Evolutionary conservation across 2,797 vertebrate species (phyloP).

Genomic region (Cyprinodon diabolis): DNA sequence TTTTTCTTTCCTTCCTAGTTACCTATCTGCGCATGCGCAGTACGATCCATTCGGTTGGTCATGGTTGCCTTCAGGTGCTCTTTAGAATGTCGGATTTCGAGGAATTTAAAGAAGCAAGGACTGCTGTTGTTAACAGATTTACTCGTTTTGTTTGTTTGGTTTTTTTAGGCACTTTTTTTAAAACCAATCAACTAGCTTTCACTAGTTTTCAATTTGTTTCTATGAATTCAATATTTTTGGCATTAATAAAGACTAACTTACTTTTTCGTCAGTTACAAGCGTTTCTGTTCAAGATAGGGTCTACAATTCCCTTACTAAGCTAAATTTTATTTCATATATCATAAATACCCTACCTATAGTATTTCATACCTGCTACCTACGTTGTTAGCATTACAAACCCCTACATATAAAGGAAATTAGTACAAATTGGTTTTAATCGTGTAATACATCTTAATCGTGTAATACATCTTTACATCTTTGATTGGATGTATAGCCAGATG

Average conservation of each 20-base stretch:
- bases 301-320: not conserved
- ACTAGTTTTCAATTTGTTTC: not conserved
- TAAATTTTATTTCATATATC: too few species aligned
- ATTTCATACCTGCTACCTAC: not conserved
- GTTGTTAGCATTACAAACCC: not conserved
- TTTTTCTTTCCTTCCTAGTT: conserved; percentile 67
- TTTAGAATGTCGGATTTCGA: conserved; percentile 2
- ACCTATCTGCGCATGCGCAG: conserved; percentile 62
- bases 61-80: conserved; percentile 46
- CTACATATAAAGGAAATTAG: not conserved
- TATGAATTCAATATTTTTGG: not conserved
- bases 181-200: not conserved
- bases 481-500: too few species aligned
- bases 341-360: too few species aligned
- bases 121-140: not conserved
- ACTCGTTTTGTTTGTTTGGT: not conserved
- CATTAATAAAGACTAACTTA: not conserved
- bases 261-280: not conserved
- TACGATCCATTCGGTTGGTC: not conserved
- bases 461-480: too few species aligned
- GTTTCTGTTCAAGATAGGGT: not conserved
- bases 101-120: not conserved
- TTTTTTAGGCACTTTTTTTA: not conserved
- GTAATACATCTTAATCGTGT: not conserved
- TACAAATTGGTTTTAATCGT: too few species aligned